Evolutionary conservation across 2,888 invertebrate species (phyloP), one percentile per base, ranked within the genome.

Genomic region (Idaea dimidiata): DNA sequence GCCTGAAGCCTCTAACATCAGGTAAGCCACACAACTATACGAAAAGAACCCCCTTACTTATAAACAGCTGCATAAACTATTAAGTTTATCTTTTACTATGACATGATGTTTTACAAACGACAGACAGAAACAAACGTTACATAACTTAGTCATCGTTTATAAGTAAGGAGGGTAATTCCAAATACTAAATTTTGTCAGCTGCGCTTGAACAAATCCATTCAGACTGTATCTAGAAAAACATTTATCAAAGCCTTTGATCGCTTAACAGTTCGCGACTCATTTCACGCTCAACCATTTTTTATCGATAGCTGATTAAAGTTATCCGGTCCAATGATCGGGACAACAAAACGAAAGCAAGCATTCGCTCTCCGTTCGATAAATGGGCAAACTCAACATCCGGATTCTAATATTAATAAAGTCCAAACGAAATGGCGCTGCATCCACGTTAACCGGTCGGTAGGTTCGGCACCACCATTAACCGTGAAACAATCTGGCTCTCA

Each of bases 251-350:
- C 72, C 87, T 89, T 88, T 86, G 87, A 88, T 88, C 84, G 75
- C 71, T 80, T 75, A 79, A 79, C 83, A 83, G 82, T 86, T 85
- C 78, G 75, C 80, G 81, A 84, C 82, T 83, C 81, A 83, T 87
- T 87, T 83, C 79, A 82, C 80, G 82, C 78, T 81, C 67, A 79
- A 78, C 73, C 76, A 78, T 80, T 84, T 84, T 83, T 82, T 76
- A 80, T 83, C 84, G 76, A 80, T 80, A 82, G 81, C 80, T 80
- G 85, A 88, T 87, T 85, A 84, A 87, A 86, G 83, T 82, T 83
- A 82, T 78, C 76, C 82, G 81, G 74, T 81, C 79, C 76, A 72
- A 68, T 84, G 83, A 77, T 72, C 80, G 72, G 78, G 68, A 74
- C 73, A 71, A 77, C 71, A 76, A 79, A 81, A 84, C 76, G 76